Evolutionary conservation across 2,888 invertebrate species (phyloP), one percentile per base, ranked within the genome.

Genomic region (Leptopilina myrica): DNA sequence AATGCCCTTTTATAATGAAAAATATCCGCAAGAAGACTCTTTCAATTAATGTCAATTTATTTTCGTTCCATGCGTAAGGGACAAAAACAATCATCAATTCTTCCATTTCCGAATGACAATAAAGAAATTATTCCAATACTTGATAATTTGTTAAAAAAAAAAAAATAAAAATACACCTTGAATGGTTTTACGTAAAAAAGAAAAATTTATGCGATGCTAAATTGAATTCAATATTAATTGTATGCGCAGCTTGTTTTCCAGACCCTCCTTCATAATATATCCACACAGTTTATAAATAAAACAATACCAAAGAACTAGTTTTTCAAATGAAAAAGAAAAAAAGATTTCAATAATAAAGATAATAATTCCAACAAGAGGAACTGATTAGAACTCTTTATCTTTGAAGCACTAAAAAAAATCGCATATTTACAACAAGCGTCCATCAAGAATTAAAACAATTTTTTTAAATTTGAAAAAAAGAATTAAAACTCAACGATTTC

Each of bases 21-120:
- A 73, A 73, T n/a, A 59, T 73, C 73, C 73, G 73, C 53, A 73
- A 56, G n/a, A 33, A 56, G 53, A 73, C 8, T 40, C 56, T 73
- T 33, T 56, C 73, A 73, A 73, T 73, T 73, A 53, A 33, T 53
- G n/a, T n/a, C 56, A 73, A 56, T 73, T 33, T 73, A 73, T 56
- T n/a, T 56, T 73, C 56, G 11, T 73, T 73, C 9, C 33, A 73
- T n/a, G 33, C 33, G 56, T 53, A 33, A 53, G 14, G 12, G 20
- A n/a, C 12, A 33, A 69, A 26, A 7, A 26, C 15, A 69, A 53
- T n/a, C n/a, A 53, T 33, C 14, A 53, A 26, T 73, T 73, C 0
- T 53, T 26, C 49, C 26, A 56, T 49, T 49, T 12, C 1, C 20
- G 9, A 20, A 69, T 7, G 9, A 49, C 43, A 20, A 12, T 49